Base-by-base conservation (phyloP, 2,113 vertebrate genomes). In the Columbina picui region DNA sequence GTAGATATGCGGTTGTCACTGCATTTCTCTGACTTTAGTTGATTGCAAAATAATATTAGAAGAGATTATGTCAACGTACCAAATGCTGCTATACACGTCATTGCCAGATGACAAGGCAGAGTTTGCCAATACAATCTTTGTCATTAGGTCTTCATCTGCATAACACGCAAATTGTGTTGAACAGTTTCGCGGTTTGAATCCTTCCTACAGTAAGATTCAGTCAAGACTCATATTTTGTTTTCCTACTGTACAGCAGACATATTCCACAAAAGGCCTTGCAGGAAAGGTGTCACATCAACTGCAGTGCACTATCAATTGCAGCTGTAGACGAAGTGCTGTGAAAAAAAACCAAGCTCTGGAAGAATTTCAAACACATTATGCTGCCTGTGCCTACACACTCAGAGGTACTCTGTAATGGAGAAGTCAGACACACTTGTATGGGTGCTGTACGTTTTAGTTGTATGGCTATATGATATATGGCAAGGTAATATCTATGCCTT, bases 111-210 rank as follows among this genome's bases (percentile, higher is more conserved):
- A 97, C 78, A 96, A 95, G 96, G 76, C 78, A 96, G 87, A 14
- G 70, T 84, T 96, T 97, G 97, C 96, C 97, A 98, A 92, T 97
- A 96, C 80, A 82, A 71, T 80, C 95, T 97, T 96, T 97, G 96
- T 97, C 96, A 95, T 97, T 97, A 97, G 93, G 87, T 97, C 97
- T 97, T 95, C 91, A 97, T 98, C 96, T 97, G 93, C 95, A 97
- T 97, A 97, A 95, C 97, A 98, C 97, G 97, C 90, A 98, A 98
- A 98, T 98, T 49, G 30, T 41, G 29, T 50, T 38, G 61, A 97
- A 96, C 65, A 36, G 34, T 93, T 96, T 98, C 96, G 90, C 95
- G 89, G 91, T 97, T 97, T 97, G 95, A 97, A 86, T 96, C 84
- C 76, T 97, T 95, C 94, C 95, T 41, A 68, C 60, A 13, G 12